A percentile compares a stretch with the other conserved stretches of the same genome.
Conservation (phyloP, 2,797 vertebrate species). For the Lithobates pipiens region DNA sequence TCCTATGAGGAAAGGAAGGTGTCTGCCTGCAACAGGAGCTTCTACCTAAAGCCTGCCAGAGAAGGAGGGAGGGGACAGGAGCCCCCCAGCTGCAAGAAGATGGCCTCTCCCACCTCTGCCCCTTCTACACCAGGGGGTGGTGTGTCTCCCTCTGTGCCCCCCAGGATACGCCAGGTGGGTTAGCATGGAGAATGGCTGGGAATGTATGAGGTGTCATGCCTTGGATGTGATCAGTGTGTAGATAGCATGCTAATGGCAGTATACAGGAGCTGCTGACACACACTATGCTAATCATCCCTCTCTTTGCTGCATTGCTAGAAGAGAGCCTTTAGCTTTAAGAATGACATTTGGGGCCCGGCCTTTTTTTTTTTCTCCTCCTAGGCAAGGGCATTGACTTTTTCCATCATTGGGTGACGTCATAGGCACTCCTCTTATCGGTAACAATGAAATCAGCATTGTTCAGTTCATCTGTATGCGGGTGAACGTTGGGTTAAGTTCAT, state of each 20-base stretch:
- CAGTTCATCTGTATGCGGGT: too few relatives aligned
- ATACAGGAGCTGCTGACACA: neutral
- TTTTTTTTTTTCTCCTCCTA: neutral
- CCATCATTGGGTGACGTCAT: neutral
- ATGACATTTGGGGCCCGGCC: constrained; percentile 13
- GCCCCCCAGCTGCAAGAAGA: constrained; percentile 33
- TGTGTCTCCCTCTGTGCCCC: constrained; percentile 47
- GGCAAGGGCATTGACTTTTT: constrained; percentile 10
- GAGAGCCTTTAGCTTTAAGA: neutral
- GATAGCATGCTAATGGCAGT: neutral
- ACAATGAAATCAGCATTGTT: neutral
- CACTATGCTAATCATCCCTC: neutral
- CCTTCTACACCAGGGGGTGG: constrained; percentile 53
- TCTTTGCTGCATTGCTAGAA: neutral
- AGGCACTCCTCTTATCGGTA: neutral
- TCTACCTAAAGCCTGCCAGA: neutral
- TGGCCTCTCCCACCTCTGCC: constrained; percentile 61
- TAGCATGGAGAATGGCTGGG: too few relatives aligned
- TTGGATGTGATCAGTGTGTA: neutral
- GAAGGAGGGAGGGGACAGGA: constrained; percentile 52
- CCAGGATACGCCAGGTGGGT: constrained; percentile 59
- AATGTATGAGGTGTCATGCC: neutral
- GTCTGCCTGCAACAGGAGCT: constrained; percentile 18
- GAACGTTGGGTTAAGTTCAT: neutral
- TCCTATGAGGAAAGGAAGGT: constrained; percentile 10